Base-by-base conservation (phyloP, 2,888 invertebrate species). In the Tetheella fluctuosa region DNA sequence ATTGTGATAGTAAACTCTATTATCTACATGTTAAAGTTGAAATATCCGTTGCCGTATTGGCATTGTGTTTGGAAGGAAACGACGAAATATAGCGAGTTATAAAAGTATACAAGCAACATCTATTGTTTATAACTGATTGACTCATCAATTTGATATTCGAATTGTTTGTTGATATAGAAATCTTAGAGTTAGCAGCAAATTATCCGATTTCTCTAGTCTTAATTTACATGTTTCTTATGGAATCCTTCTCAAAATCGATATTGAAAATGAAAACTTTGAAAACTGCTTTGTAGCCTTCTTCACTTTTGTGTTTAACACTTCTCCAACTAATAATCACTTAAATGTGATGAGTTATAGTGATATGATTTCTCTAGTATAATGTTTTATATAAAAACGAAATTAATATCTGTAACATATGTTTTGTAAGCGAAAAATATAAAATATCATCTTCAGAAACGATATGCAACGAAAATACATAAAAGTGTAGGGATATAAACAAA, bases 111-210 rank as follows among this genome's bases (percentile, higher is more conserved):
- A 39, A n/a, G 39, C 39, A n/a, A 39, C 15, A 17, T 42, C 48
- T 48, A 48, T 48, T 48, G 48, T 48, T 48, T 48, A 48, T 17
- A 48, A 20, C 48, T 48, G 48, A 48, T 48, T 48, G 48, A 48
- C 20, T 48, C 48, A 48, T 48, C 48, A 48, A 48, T 48, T 48
- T 2, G 17, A 48, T 48, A 48, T 7, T 48, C 20, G 5, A 20
- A 48, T 0, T 20, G 48, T 48, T 20, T 48, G 48, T 48, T 48
- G 8, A 48, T 48, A 48, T n/a, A 20, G 48, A n/a, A 34, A 30
- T 7, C 30, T 30, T 30, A 25, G 25, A 25, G n/a, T n/a, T n/a
- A n/a, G n/a, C n/a, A n/a, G n/a, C 25, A 25, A 25, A 25, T 25
- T 25, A n/a, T n/a, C n/a, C n/a, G n/a, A n/a, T n/a, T n/a, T n/a